Conservation (phyloP, 2,888 invertebrate genomes). For the Lysandra bellargus region DNA sequence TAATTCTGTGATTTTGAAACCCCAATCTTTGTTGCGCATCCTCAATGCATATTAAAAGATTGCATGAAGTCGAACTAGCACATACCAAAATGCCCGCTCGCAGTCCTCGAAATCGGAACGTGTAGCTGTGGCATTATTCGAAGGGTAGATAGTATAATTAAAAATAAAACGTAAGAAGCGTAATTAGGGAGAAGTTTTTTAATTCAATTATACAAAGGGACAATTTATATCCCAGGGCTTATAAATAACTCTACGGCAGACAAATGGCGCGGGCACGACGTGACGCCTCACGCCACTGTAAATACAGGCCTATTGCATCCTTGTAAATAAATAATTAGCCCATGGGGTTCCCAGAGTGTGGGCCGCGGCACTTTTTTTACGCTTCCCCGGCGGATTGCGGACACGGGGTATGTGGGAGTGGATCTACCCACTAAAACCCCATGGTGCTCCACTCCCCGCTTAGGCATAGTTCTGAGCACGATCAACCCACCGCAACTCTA, state of each 20-base stretch:
- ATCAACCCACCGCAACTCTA: no score
- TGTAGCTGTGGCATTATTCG: background rate
- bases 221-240: conserved; percentile 7
- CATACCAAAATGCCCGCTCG: no score
- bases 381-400: no score
- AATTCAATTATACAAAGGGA: conserved; percentile 26
- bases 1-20: no score
- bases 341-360: background rate
- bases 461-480: no score
- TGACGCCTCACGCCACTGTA: background rate
- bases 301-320: background rate
- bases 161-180: conserved; percentile 25
- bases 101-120: background rate
- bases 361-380: no score
- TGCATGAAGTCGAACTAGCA: no score
- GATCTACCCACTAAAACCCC: no score
- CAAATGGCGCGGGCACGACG: background rate
- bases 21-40: no score
- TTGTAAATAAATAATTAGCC: background rate
- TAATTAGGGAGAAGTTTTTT: conserved; percentile 28
- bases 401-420: no score
- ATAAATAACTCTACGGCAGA: background rate
- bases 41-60: no score
- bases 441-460: no score
- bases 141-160: conserved; percentile 10